Base-by-base conservation (phyloP, 1,140 invertebrate genomes). In the Anadara kagoshimensis region DNA sequence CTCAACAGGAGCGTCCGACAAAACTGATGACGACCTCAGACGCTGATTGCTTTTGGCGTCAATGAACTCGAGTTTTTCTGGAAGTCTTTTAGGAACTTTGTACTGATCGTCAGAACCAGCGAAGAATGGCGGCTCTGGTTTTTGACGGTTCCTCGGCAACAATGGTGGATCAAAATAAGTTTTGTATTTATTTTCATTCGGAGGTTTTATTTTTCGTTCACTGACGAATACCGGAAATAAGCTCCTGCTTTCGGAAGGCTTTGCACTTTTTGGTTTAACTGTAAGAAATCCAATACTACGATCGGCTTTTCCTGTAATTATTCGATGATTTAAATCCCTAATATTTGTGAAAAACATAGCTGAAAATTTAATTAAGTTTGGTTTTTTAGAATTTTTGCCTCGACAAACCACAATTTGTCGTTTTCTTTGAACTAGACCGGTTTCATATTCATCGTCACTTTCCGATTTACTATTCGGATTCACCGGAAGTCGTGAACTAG, bases 271-370 rank as follows among this genome's bases (percentile, higher is more conserved):
- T 1, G 59, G 20, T 24, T 62, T 36, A 26, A 65, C 54, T 57
- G 65, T 56, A 47, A 58, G 53, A 65, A 75, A 67, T 14, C 68
- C 75, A 20, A 73, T 20, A 10, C 61, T 58, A 36, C 73, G 47
- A 14, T 49, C 45, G 5, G 76, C 70, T 63, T 57, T 67, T 12
- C 80, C 80, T 0, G 47, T 63, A 14, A 66, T 56, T 16, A 82
- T 80, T 72, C 77, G 80, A 45, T 57, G 61, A 54, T 82, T 79
- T 47, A 82, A 59, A 61, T 78, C 75, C 57, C 49, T 56, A 5
- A 82, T 73, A 53, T 78, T 75, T 24, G 58, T 62, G 49, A 82
- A 82, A 57, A 76, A 82, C 67, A 82, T 69, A 0, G 79, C 75
- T 16, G 76, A 36, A 51, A 56, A 47, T 26, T 22, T 26, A 7